A percentile compares a stretch with the other conserved stretches of the same genome.
Evolutionary conservation across 2,888 invertebrate genomes (phyloP).

Genomic region (Eristalis arbustorum): DNA sequence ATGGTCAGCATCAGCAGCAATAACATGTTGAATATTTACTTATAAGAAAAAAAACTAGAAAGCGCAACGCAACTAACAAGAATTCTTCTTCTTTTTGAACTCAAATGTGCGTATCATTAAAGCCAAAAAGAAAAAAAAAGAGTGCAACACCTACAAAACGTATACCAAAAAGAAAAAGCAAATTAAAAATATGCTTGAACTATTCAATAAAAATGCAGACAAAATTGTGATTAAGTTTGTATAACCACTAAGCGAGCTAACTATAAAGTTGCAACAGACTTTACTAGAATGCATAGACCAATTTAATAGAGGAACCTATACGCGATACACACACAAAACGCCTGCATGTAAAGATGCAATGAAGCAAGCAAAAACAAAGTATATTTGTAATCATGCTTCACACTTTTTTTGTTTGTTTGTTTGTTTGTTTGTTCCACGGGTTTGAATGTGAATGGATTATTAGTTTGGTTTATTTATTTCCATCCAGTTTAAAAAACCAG

Average conservation of each 20-base stretch:
- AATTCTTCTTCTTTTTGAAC: constrained; percentile 55
- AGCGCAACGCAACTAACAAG: constrained; percentile 53
- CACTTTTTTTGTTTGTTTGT: background rate
- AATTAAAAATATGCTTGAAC: constrained; percentile 45
- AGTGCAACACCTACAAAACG: constrained; percentile 49
- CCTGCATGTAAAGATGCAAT: background rate
- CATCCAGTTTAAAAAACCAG: too few relatives aligned
- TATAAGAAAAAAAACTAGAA: constrained; percentile 38
- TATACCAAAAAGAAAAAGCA: constrained; percentile 31
- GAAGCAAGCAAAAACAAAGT: constrained; percentile 7
- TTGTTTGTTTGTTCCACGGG: background rate
- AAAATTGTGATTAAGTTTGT: constrained; percentile 30
- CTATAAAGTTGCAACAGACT: constrained; percentile 65
- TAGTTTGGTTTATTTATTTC: background rate
- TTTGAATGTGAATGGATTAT: background rate
- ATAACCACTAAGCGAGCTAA: constrained; percentile 57
- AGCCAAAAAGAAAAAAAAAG: constrained; percentile 34
- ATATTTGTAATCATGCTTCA: constrained; percentile 21
- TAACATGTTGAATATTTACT: constrained; percentile 3
- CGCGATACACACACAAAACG: background rate
- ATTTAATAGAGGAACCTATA: constrained; percentile 63
- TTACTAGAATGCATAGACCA: constrained; percentile 65
- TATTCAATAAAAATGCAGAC: constrained; percentile 21
- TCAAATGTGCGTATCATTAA: constrained; percentile 39
- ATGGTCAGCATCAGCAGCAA: constrained; percentile 16